Conservation (phyloP, 2,113 vertebrate species). For the Illadopsis cleaveri region DNA sequence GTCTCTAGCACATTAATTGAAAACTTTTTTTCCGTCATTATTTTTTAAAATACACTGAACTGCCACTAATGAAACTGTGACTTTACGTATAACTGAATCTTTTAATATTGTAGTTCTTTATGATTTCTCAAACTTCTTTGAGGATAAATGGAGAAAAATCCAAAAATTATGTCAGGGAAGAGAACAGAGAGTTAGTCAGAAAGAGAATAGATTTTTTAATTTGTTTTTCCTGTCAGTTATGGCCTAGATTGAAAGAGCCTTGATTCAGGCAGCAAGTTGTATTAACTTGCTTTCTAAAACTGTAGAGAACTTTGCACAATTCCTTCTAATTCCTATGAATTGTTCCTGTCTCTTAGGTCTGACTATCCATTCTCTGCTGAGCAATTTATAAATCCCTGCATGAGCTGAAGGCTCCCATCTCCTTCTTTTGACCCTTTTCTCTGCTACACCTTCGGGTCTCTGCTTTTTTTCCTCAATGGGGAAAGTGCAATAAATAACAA, state of each 20-base stretch:
- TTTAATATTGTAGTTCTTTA: not conserved
- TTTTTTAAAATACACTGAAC: not conserved
- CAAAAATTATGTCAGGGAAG: not conserved
- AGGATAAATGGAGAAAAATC: not conserved
- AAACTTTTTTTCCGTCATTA: not conserved
- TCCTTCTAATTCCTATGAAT: not conserved
- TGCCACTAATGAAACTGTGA: not conserved
- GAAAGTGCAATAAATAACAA: not conserved
- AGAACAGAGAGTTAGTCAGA: not conserved
- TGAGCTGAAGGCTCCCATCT: not conserved
- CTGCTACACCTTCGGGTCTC: not conserved
- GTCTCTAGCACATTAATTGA: not conserved
- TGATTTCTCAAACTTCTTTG: not conserved
- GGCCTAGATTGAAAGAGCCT: not conserved
- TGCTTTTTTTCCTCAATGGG: fast-evolving
- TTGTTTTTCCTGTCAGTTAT: not conserved
- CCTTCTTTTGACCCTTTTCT: not conserved
- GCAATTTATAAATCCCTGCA: not conserved
- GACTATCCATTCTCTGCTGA: not conserved
- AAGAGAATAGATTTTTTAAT: not conserved
- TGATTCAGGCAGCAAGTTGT: not conserved
- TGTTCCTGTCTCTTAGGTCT: not conserved
- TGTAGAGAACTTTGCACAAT: not conserved
- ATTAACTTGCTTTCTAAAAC: not conserved
- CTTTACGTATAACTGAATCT: not conserved